These are phyloP conservation scores for Ochotona curzoniae DNA, from an alignment of 2,113 vertebrate species.

Conservation along the genomic window DNA sequence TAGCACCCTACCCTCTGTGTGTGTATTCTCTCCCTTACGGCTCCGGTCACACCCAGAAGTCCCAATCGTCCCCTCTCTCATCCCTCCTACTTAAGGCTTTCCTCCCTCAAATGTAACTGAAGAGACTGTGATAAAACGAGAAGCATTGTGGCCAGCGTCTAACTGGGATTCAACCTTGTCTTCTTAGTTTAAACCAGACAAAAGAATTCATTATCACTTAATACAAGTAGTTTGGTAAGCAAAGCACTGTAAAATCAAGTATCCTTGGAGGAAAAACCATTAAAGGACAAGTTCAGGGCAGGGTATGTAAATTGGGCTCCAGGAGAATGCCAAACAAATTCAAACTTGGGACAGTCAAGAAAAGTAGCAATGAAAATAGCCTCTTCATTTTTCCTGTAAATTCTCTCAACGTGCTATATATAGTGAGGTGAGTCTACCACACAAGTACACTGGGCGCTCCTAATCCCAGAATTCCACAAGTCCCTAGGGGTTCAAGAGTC, in stretches of 20 bases:
- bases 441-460: neutral
- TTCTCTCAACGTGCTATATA: conserved; percentile 41
- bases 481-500: neutral
- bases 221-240: neutral
- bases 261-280: neutral
- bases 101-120: neutral
- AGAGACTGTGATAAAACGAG: neutral
- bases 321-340: conserved; percentile 16
- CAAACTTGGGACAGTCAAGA: neutral
- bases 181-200: neutral
- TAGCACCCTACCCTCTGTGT: fast-evolving
- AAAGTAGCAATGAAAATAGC: conserved; percentile 56
- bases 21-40: fast-evolving
- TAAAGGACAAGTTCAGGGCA: neutral
- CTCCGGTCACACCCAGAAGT: no score
- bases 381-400: neutral
- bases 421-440: conserved; percentile 14
- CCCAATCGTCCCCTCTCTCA: neutral
- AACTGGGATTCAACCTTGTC: neutral
- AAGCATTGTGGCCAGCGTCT: neutral
- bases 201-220: neutral
- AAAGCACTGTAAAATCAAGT: neutral
- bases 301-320: neutral
- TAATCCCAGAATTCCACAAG: neutral
- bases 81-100: neutral